Conservation (phyloP, 1,140 invertebrate species). For the Sycophaga agraensis region DNA sequence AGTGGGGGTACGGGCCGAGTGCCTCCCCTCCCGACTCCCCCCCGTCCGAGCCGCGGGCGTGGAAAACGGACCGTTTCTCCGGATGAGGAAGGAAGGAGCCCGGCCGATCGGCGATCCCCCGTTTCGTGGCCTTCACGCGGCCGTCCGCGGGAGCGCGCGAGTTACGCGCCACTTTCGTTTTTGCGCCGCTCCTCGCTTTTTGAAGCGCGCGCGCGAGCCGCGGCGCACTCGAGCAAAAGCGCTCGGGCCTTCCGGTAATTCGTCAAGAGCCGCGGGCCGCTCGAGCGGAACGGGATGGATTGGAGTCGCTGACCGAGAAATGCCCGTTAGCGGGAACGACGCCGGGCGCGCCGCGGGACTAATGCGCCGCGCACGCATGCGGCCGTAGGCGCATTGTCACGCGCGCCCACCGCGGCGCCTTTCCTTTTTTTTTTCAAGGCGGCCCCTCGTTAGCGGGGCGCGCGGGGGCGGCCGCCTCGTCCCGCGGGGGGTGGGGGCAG, state of each 20-base stretch:
- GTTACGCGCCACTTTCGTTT: slow-evolving; percentile 41
- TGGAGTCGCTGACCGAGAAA: slow-evolving; percentile 23
- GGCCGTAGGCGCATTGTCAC: no score
- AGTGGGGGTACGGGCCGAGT: slow-evolving; percentile 10
- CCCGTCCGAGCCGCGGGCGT: background rate
- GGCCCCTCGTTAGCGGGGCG: no score
- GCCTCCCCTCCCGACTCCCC: no score
- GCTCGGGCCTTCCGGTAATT: slow-evolving; percentile 15
- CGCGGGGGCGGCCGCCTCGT: no score
- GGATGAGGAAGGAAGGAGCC: slow-evolving; percentile 48
- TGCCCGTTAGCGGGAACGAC: background rate
- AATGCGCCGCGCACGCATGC: background rate
- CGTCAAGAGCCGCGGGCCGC: slow-evolving; percentile 1
- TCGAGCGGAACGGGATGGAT: slow-evolving; percentile 1
- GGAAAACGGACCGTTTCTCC: slow-evolving; percentile 39
- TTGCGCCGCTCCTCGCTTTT: slow-evolving; percentile 25
- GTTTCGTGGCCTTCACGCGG: slow-evolving; percentile 49
- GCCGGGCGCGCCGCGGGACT: background rate
- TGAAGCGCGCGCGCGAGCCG: background rate
- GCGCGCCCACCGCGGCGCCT: no score
- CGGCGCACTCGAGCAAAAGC: no score
- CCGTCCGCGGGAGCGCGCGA: slow-evolving; percentile 16
- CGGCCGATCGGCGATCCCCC: slow-evolving; percentile 35
- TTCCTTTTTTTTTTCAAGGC: no score
- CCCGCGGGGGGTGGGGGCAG: no score